Percentiles rank a stretch among this genome's conserved stretches.
Evolutionary conservation across 2,888 invertebrate species (phyloP).

Genomic region (Callosobruchus maculatus): DNA sequence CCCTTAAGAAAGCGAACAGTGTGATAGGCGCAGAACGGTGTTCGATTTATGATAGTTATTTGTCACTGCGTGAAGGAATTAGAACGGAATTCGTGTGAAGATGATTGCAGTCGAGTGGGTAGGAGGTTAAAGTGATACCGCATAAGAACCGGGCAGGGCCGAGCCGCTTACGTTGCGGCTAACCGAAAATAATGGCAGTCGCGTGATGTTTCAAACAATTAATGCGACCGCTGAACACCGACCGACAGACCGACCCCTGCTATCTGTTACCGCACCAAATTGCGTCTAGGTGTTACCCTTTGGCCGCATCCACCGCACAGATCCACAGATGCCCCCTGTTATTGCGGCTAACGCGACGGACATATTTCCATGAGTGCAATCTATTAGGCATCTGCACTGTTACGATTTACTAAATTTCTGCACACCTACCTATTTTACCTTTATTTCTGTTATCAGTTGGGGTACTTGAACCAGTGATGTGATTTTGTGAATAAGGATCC

Average conservation of each 20-base stretch:
- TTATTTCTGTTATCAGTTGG: too few species aligned
- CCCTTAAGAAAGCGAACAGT: neutral
- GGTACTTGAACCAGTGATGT: too few species aligned
- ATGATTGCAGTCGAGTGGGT: constrained; percentile 18
- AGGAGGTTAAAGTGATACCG: constrained; percentile 16
- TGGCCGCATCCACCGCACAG: neutral
- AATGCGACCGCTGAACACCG: too few species aligned
- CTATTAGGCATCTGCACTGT: too few species aligned
- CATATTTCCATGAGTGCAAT: too few species aligned
- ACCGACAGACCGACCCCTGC: too few species aligned
- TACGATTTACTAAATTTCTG: too few species aligned
- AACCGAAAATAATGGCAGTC: constrained; percentile 2
- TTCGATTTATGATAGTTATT: neutral
- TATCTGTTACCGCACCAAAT: constrained; percentile 3
- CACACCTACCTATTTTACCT: too few species aligned
- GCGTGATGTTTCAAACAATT: constrained; percentile 23
- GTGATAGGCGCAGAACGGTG: neutral
- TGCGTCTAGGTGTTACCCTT: neutral
- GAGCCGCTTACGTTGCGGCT: constrained; percentile 16
- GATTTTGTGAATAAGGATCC: too few species aligned
- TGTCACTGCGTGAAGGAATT: neutral
- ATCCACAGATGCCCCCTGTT: too few species aligned
- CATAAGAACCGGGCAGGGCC: too few species aligned
- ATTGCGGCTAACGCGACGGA: neutral
- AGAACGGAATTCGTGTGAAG: constrained; percentile 9